Conservation (phyloP, 2,888 invertebrate species). For the Yponomeuta malinellus region DNA sequence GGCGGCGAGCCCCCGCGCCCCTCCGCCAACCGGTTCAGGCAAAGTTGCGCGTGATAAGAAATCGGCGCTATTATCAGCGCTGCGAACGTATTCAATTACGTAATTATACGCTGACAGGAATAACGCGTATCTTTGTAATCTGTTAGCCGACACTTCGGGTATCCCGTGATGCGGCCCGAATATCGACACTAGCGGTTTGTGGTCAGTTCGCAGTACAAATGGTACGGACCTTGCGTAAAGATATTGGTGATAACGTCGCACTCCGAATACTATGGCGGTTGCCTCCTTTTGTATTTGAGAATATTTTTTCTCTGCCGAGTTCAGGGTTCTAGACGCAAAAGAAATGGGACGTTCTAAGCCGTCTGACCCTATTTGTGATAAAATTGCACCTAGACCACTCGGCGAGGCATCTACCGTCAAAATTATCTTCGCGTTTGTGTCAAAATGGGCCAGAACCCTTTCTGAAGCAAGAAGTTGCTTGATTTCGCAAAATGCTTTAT, state of each 20-base stretch:
- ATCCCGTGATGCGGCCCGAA: constrained; percentile 28
- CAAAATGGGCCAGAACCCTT: constrained; percentile 9
- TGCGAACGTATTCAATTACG: constrained; percentile 28
- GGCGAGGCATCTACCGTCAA: constrained; percentile 10
- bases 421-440: background rate
- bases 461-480: constrained; percentile 10
- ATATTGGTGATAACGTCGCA: constrained; percentile 26
- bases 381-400: constrained; percentile 2
- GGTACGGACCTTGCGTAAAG: constrained; percentile 26
- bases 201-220: constrained; percentile 27
- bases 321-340: constrained; percentile 24
- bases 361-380: background rate
- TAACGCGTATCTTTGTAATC: constrained; percentile 29
- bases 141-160: constrained; percentile 28
- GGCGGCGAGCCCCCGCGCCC: background rate
- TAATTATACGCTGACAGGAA: constrained; percentile 30
- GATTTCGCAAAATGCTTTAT: constrained; percentile 4
- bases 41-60: constrained; percentile 6
- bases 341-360: constrained; percentile 15
- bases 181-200: constrained; percentile 28
- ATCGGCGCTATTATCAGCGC: constrained; percentile 18
- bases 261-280: constrained; percentile 27
- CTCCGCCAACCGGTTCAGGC: background rate
- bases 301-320: constrained; percentile 24
- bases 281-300: constrained; percentile 31